Percentiles rank a stretch among this genome's conserved stretches.
phyloP scores from a whole-genome alignment of 2,797 vertebrate genomes.

The Trematomus bernacchii region DNA sequence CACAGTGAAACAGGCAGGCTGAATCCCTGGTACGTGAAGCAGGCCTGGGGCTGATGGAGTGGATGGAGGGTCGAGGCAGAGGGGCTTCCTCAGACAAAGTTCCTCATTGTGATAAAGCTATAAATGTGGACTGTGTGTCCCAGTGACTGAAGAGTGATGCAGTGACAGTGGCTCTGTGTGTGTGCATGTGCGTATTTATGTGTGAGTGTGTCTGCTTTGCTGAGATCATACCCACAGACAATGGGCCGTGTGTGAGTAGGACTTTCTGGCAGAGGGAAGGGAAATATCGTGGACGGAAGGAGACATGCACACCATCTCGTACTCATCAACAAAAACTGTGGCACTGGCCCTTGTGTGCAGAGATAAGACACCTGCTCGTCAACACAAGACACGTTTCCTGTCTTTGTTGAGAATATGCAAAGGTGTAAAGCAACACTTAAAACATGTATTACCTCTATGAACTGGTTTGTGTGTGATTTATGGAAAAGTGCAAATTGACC shows the following conservation, averaged over 20 bases:
- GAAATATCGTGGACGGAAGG: slow-evolving; percentile 77
- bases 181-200: slow-evolving; percentile 31
- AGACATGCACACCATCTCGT: slow-evolving; percentile 62
- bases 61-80: slow-evolving; percentile 59
- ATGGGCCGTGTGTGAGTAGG: slow-evolving; percentile 82
- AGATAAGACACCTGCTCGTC: slow-evolving; percentile 52
- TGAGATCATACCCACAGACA: slow-evolving; percentile 86
- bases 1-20: slow-evolving; percentile 52
- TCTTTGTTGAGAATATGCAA: background rate
- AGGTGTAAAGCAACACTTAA: background rate
- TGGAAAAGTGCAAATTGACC: background rate
- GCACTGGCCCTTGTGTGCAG: slow-evolving; percentile 41
- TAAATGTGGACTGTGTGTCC: slow-evolving; percentile 86
- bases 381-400: slow-evolving; percentile 24
- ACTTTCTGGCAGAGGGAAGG: slow-evolving; percentile 74
- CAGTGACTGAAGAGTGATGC: slow-evolving; percentile 78
- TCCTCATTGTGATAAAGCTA: slow-evolving; percentile 81
- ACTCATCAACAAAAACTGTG: slow-evolving; percentile 38
- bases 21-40: slow-evolving; percentile 48
- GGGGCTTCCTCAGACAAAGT: slow-evolving; percentile 78
- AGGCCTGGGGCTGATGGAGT: slow-evolving; percentile 71
- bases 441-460: background rate
- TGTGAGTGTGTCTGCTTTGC: slow-evolving; percentile 65
- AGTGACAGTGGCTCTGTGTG: slow-evolving; percentile 78
- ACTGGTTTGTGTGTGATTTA: background rate